Evolutionary conservation across 2,888 invertebrate genomes (phyloP).

Genomic region (Crioceris asparagi): DNA sequence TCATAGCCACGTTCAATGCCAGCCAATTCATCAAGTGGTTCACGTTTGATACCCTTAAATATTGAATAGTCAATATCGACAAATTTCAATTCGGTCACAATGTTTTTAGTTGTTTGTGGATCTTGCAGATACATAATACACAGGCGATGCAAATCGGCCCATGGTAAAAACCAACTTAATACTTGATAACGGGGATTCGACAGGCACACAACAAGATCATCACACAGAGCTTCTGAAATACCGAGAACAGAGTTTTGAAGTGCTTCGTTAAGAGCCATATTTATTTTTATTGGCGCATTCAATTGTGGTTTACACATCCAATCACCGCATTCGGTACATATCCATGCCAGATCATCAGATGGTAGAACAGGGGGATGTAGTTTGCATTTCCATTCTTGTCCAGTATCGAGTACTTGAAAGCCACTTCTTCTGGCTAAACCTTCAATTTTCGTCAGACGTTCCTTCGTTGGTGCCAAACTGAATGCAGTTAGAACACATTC

Average conservation of each 20-base stretch:
- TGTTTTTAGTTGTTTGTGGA: constrained; percentile 49
- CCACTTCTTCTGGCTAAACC: constrained; percentile 43
- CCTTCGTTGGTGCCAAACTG: constrained; percentile 57
- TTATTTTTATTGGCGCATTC: constrained; percentile 29
- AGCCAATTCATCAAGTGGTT: constrained; percentile 39
- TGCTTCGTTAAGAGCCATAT: constrained; percentile 37
- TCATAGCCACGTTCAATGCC: constrained; percentile 33
- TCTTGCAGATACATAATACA: constrained; percentile 47
- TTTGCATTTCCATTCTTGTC: constrained; percentile 35
- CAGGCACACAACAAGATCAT: constrained; percentile 59
- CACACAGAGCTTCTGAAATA: constrained; percentile 52
- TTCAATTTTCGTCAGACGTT: constrained; percentile 48
- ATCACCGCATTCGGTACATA: constrained; percentile 33
- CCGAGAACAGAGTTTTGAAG: constrained; percentile 51
- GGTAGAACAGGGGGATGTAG: constrained; percentile 31
- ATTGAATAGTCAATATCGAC: constrained; percentile 60
- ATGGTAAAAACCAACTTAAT: constrained; percentile 57
- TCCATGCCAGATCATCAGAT: constrained; percentile 31
- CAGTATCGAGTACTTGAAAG: constrained; percentile 36
- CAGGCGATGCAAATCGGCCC: constrained; percentile 45
- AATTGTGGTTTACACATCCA: constrained; percentile 33
- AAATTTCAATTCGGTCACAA: constrained; percentile 62
- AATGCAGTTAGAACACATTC: constrained; percentile 69
- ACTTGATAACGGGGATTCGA: constrained; percentile 61
- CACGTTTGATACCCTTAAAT: constrained; percentile 44